Base-by-base conservation (phyloP, 2,113 vertebrate species). In the Pseudopodoces humilis region DNA sequence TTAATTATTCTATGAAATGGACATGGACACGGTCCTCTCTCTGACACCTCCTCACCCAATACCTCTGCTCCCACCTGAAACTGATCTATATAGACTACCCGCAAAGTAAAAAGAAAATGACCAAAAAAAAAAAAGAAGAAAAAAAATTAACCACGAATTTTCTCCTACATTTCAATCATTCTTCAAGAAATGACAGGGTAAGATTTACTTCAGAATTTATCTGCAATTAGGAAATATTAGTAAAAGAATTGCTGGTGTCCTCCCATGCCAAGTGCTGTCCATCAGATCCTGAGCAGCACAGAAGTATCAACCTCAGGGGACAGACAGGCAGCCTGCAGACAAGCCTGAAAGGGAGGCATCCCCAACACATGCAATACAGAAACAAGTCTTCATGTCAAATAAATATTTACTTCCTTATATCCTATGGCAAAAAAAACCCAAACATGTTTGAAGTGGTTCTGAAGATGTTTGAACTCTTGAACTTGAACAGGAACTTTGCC, bases 381-480 rank as follows among this genome's bases (percentile, higher is more conserved):
- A 82, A 44, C 69, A 77, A 16, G 19, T 16, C 69, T 85, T 83
- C 28, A 18, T 2, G 6, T 12, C 0, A 0, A 67, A 83, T 47
- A 86, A 67, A 37, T 55, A 83, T 70, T 86, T 90, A 65, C 37
- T 88, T 63, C 68, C 49, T 58, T 60, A 69, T 55, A 92, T 63
- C 64, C 60, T 44, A 10, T 2, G 5, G 93, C 59, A 91, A 88
- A 91, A 56, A 44, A 83, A 90, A 44, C 6, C 4, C 31, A 63
- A 67, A 37, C 47, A 83, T 10, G 7, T 88, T 63, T 92, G 78
- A 77, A 85, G 81, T 62, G 43, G 68, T 49, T 82, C 11, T 76
- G 55, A 76, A 55, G 25, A 23, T 49, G 14, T 33, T 63, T 62
- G 49, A 88, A 67, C 55, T 70, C 75, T 31, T 70, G 44, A 74